Base-by-base conservation (phyloP, 2,888 invertebrate species). In the Patella pellucida region DNA sequence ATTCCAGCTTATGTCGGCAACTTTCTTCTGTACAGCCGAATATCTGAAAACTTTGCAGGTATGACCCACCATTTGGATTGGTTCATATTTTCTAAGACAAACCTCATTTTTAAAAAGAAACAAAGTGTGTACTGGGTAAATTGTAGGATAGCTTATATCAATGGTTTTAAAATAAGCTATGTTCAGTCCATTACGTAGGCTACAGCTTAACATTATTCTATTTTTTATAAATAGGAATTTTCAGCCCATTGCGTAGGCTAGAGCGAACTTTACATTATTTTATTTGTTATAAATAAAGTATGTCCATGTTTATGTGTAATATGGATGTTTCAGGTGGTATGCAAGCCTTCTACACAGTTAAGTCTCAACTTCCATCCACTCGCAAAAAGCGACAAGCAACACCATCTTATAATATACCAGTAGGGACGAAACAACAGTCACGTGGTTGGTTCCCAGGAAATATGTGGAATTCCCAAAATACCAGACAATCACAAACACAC, bases 301-400 rank as follows among this genome's bases (percentile, higher is more conserved):
- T 27, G 1, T 27, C 27, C 3, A 14, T 27, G 41, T 16, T 41
- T 69, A 19, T 69, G 27, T 52, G 19, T 71, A 27, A 50, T 9
- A 15, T 75, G 15, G 67, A 68, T 52, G 19, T 70, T 79, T n/a
- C 74, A 84, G 83, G 80, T 72, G 83, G 83, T 0, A 82, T 82
- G 82, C 73, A 76, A 50, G 80, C 80, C 27, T 79, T 77, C 62
- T 70, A 82, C 41, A 73, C 69, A 11, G 80, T 83, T 0, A 27
- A 56, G 27, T 56, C 56, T 41, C 31, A 16, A 12, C 41, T 41
- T 41, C 41, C 41, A 41, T 9, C 9, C 41, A 41, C 9, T 9
- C 41, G 41, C 9, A 7, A 41, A 41, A 41, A 41, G 41, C 41
- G 41, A 1, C 41, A 41, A 41, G 41, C 41, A 41, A 41, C 7